These are phyloP conservation scores for Lutjanus argentimaculatus DNA, from an alignment of 2,797 vertebrate species.

Conservation along the genomic window DNA sequence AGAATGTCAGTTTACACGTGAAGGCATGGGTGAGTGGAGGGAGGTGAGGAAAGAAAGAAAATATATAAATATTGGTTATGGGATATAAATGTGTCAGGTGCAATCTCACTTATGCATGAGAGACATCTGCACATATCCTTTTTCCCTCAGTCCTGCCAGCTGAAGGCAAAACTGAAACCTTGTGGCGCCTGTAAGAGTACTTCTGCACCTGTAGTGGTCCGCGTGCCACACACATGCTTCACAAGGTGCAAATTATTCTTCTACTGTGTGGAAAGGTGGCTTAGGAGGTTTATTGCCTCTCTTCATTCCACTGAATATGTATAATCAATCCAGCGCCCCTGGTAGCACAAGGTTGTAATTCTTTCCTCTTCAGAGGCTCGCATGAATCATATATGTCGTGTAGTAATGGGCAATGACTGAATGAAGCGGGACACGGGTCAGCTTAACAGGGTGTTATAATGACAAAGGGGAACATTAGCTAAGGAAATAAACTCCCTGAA, in stretches of 20 bases:
- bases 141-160: slow-evolving; percentile 18
- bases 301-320: slow-evolving; percentile 77
- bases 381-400: slow-evolving; percentile 76
- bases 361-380: slow-evolving; percentile 59
- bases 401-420: slow-evolving; percentile 73
- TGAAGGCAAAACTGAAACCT: slow-evolving; percentile 37
- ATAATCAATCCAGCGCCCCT: slow-evolving; percentile 78
- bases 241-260: slow-evolving; percentile 66
- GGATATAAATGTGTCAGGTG: slow-evolving; percentile 19
- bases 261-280: slow-evolving; percentile 63
- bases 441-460: slow-evolving; percentile 77
- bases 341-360: slow-evolving; percentile 73
- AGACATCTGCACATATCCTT: slow-evolving; percentile 20
- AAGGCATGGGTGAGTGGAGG: slow-evolving; percentile 30
- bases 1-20: slow-evolving; percentile 4
- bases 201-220: slow-evolving; percentile 29
- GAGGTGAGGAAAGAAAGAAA: slow-evolving; percentile 21
- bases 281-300: slow-evolving; percentile 73
- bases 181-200: neutral
- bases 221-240: slow-evolving; percentile 44
- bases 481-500: slow-evolving; percentile 78
- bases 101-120: slow-evolving; percentile 25
- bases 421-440: slow-evolving; percentile 79
- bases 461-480: slow-evolving; percentile 84
- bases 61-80: slow-evolving; percentile 12